A percentile compares a stretch with the other conserved stretches of the same genome.
phyloP scores from a whole-genome alignment of 2,888 invertebrate species.

The Rhyacophila evoluta region DNA sequence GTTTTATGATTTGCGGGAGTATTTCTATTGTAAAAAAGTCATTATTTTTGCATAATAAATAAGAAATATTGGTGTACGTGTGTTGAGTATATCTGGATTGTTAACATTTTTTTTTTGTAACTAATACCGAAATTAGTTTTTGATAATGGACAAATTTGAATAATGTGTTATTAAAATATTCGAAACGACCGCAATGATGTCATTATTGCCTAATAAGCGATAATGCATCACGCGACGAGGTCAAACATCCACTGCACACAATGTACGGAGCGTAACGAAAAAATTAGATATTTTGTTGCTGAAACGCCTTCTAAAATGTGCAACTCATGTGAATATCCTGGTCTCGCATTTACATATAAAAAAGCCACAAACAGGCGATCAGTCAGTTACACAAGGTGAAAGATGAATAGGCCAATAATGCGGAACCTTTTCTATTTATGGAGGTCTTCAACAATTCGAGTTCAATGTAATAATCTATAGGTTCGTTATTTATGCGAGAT shows the following conservation, averaged over 20 bases:
- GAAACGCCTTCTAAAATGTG: not conserved
- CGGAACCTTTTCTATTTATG: not conserved
- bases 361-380: not conserved
- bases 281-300: not conserved
- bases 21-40: too few species aligned
- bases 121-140: not conserved
- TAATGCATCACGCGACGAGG: not conserved
- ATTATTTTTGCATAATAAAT: too few species aligned
- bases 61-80: too few species aligned
- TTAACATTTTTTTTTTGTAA: not conserved
- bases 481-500: too few species aligned
- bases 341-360: not conserved
- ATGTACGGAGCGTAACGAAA: not conserved
- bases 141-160: not conserved
- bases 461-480: too few species aligned
- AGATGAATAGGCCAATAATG: not conserved
- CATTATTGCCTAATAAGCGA: not conserved
- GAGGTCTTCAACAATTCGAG: too few species aligned
- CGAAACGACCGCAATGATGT: constrained; percentile 2
- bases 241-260: constrained; percentile 12
- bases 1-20: too few species aligned
- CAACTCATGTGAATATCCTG: not conserved
- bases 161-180: constrained; percentile 9
- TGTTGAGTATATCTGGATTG: not conserved
- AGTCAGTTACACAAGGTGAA: not conserved